Conservation (phyloP, 2,113 vertebrate genomes). For the Podarcis cretensis region DNA sequence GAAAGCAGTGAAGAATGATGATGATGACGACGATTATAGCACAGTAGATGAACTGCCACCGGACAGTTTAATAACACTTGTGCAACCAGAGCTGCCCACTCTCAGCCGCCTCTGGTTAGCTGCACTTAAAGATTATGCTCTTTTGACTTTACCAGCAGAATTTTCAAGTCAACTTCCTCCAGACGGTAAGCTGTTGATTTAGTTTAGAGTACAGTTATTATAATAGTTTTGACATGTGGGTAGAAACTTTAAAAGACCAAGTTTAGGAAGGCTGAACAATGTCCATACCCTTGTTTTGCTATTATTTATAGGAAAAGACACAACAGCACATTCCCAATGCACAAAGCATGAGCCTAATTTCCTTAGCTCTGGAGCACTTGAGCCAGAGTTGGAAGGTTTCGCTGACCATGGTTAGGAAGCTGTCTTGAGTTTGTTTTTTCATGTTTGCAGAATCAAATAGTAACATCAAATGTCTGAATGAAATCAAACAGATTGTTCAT, state of each 20-base stretch:
- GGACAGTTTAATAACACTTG: constrained; percentile 94
- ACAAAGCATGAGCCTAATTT: background rate
- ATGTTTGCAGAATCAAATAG: background rate
- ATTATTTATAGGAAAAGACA: background rate
- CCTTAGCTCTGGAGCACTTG: background rate
- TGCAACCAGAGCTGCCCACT: constrained; percentile 92
- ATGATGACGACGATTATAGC: constrained; percentile 86
- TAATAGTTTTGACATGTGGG: background rate
- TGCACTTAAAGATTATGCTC: constrained; percentile 93
- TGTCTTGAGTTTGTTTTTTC: background rate
- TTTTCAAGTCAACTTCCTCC: constrained; percentile 98
- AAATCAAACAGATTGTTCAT: background rate
- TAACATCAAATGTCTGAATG: background rate
- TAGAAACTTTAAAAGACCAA: background rate
- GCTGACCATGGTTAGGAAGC: background rate
- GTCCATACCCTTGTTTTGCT: background rate
- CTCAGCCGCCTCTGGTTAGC: constrained; percentile 96
- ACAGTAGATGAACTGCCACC: constrained; percentile 87
- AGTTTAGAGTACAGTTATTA: background rate
- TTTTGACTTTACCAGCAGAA: constrained; percentile 94
- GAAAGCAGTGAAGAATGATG: constrained; percentile 79
- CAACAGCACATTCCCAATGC: background rate
- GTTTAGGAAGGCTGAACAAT: background rate
- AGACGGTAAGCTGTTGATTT: constrained; percentile 81
- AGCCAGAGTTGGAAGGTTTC: background rate